Conservation (phyloP, 2,113 vertebrate genomes). For the Syrrhaptes paradoxus region DNA sequence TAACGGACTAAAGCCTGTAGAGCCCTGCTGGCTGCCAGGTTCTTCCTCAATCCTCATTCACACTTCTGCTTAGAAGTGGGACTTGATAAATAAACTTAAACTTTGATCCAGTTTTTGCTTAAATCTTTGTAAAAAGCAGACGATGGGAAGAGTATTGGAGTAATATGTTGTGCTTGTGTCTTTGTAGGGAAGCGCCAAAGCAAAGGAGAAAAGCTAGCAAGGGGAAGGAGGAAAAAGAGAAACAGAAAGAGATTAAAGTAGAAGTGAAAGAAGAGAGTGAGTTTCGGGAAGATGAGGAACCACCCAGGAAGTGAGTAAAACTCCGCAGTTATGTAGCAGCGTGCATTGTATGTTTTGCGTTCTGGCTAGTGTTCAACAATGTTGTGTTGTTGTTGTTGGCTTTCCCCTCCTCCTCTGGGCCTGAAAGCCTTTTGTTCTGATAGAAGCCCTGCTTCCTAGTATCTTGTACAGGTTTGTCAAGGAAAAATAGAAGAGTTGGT, state of each 20-base stretch:
- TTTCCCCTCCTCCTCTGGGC: background rate
- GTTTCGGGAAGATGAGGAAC: constrained; percentile 85
- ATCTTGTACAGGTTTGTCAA: background rate
- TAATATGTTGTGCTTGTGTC: background rate
- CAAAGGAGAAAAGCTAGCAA: constrained; percentile 84
- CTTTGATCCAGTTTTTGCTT: background rate
- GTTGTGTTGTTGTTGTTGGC: background rate
- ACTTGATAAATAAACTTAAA: background rate
- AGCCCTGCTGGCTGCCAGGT: background rate
- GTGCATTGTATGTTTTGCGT: background rate
- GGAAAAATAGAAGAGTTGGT: background rate
- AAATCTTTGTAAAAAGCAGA: background rate
- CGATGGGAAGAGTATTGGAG: background rate
- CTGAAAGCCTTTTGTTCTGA: background rate
- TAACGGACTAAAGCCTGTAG: background rate
- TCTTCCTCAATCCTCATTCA: background rate
- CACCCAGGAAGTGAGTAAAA: constrained; percentile 90
- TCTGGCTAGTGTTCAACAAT: background rate
- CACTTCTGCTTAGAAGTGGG: background rate
- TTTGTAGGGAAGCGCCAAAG: constrained; percentile 85
- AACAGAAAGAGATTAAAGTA: constrained; percentile 82
- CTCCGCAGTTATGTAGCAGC: background rate
- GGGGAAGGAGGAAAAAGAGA: constrained; percentile 85
- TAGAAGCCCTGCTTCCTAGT: background rate
- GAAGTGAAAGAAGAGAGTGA: constrained; percentile 90